Percentiles rank a stretch among this genome's conserved stretches.
Conservation (phyloP, 2,888 invertebrate genomes). For the Seira ritae region DNA sequence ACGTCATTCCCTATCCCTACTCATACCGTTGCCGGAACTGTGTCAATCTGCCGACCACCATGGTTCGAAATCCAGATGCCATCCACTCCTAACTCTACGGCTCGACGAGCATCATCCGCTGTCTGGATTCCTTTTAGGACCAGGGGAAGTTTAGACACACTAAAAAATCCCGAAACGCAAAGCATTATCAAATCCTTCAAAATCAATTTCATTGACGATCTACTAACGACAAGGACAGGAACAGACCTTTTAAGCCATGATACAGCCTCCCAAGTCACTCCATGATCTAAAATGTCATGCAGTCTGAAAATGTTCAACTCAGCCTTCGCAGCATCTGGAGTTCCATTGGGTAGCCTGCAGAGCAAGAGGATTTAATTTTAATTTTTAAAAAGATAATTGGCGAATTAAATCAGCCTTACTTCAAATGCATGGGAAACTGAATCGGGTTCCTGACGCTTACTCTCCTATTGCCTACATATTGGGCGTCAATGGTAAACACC, state of each 20-base stretch:
- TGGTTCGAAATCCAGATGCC: slow-evolving; percentile 95
- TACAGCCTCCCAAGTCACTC: slow-evolving; percentile 90
- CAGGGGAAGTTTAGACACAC: slow-evolving; percentile 85
- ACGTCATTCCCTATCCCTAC: too few species aligned
- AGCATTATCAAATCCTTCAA: too few species aligned
- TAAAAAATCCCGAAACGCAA: slow-evolving; percentile 36
- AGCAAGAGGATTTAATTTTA: neutral
- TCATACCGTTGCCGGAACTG: slow-evolving; percentile 86
- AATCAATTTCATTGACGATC: too few species aligned
- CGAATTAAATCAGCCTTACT: slow-evolving; percentile 23
- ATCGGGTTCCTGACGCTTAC: slow-evolving; percentile 57
- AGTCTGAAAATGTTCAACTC: slow-evolving; percentile 65
- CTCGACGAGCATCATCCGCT: slow-evolving; percentile 86
- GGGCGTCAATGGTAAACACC: slow-evolving; percentile 92
- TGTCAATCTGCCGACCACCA: slow-evolving; percentile 92
- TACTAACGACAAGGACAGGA: too few species aligned
- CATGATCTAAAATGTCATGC: slow-evolving; percentile 84
- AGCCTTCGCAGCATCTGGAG: slow-evolving; percentile 32
- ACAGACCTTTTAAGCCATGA: slow-evolving; percentile 86
- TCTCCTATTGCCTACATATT: slow-evolving; percentile 86
- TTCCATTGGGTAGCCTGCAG: slow-evolving; percentile 53
- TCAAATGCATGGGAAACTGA: slow-evolving; percentile 64
- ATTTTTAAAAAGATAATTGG: neutral
- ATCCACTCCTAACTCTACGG: slow-evolving; percentile 81
- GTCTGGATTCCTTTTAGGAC: slow-evolving; percentile 91